Percentiles rank a stretch among this genome's conserved stretches.
These are phyloP conservation scores for Shargacucullia verbasci DNA, from an alignment of 2,888 invertebrate species.

Conservation along the genomic window DNA sequence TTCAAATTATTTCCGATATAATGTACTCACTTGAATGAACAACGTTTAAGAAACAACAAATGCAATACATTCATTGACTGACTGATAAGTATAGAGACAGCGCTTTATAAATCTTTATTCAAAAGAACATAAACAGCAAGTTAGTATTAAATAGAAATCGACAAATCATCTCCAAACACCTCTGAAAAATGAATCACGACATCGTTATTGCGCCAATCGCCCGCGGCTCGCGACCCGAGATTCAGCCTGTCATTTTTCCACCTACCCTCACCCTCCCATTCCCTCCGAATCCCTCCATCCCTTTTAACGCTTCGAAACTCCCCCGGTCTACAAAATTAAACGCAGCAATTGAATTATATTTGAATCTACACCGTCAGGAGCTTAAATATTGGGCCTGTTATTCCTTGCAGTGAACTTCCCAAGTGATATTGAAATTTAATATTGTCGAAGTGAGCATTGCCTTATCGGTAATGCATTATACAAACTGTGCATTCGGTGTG, in stretches of 20 bases:
- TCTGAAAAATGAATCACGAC: constrained; percentile 74
- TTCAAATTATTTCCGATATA: no score
- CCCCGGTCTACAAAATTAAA: constrained; percentile 76
- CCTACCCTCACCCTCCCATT: constrained; percentile 71
- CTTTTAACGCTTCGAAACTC: constrained; percentile 80
- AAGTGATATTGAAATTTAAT: constrained; percentile 64
- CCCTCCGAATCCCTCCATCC: constrained; percentile 69
- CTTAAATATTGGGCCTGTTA: constrained; percentile 67
- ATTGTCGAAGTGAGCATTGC: constrained; percentile 41
- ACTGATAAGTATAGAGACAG: no score
- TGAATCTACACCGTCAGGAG: constrained; percentile 71
- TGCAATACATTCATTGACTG: no score
- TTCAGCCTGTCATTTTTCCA: constrained; percentile 73
- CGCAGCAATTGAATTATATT: constrained; percentile 75
- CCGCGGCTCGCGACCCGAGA: constrained; percentile 65
- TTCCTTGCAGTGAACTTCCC: constrained; percentile 58
- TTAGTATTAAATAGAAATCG: constrained; percentile 45
- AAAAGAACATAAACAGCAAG: constrained; percentile 29
- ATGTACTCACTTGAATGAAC: no score
- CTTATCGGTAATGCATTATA: constrained; percentile 24
- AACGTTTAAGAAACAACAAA: no score
- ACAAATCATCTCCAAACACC: constrained; percentile 55
- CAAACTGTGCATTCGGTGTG: constrained; percentile 20
- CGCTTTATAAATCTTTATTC: constrained; percentile 14
- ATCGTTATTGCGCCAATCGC: constrained; percentile 71